A percentile compares a stretch with the other conserved stretches of the same genome.
Conservation (phyloP, 2,888 invertebrate genomes). For the Pandemis corylana region DNA sequence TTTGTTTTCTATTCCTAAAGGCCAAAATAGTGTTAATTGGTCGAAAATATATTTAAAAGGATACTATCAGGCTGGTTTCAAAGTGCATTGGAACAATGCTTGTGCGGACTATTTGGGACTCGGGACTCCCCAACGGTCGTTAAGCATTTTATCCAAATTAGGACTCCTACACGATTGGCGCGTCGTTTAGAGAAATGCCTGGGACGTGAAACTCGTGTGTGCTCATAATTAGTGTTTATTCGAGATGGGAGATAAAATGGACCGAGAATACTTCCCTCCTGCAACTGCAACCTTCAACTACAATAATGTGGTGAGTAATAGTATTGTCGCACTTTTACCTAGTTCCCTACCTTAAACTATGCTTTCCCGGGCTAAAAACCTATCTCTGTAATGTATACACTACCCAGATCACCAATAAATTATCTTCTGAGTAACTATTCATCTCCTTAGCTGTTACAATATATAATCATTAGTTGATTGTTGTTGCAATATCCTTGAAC, state of each 20-base stretch:
- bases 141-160: conserved; percentile 50
- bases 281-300: conserved; percentile 78
- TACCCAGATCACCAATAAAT: neutral
- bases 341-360: neutral
- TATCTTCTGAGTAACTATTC: neutral
- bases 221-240: conserved; percentile 47
- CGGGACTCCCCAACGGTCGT: conserved; percentile 60
- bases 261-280: conserved; percentile 75
- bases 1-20: conserved; percentile 2
- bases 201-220: conserved; percentile 53
- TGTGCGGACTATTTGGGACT: conserved; percentile 60
- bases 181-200: conserved; percentile 48
- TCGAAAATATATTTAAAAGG: conserved; percentile 13
- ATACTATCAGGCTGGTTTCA: conserved; percentile 10
- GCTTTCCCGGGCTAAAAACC: neutral
- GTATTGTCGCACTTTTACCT: conserved; percentile 37
- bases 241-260: conserved; percentile 78
- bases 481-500: conserved; percentile 2
- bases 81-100: conserved; percentile 59
- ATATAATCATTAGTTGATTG: conserved; percentile 1
- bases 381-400: neutral
- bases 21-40: conserved; percentile 10
- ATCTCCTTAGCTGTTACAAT: neutral
- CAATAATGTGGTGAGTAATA: conserved; percentile 78
- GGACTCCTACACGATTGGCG: conserved; percentile 47